phyloP scores from a whole-genome alignment of 2,888 invertebrate species.

The Nephrotoma guestfalica region DNA sequence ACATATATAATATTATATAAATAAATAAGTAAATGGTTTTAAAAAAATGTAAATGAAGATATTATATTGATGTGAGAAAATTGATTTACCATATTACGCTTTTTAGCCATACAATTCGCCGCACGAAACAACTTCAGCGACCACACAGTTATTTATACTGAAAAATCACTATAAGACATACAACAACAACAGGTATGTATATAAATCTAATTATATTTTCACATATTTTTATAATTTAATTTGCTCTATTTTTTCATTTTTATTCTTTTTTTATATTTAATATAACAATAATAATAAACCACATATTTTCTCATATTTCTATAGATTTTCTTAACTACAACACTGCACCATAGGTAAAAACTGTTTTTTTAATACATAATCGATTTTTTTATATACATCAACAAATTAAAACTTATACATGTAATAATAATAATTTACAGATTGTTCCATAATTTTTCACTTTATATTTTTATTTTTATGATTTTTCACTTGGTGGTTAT shows the following conservation, averaged over 20 bases:
- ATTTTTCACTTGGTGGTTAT: not conserved
- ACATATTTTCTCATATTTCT: not conserved
- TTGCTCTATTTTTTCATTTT: not conserved
- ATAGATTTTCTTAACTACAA: not conserved
- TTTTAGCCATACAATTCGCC: not conserved
- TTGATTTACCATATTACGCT: not conserved
- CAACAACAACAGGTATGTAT: not conserved
- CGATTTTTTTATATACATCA: not conserved
- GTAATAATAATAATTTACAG: not conserved
- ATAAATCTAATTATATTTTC: not conserved
- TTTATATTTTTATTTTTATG: not conserved
- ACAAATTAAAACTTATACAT: not conserved
- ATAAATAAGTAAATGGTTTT: not conserved
- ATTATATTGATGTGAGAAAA: not conserved
- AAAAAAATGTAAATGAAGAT: not conserved
- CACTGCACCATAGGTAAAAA: not conserved
- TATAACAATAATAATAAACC: not conserved
- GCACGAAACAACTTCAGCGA: not conserved
- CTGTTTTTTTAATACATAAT: not conserved
- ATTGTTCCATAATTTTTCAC: not conserved
- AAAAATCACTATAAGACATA: not conserved
- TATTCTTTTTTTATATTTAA: not conserved
- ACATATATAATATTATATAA: not conserved
- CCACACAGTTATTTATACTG: not conserved
- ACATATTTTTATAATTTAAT: not conserved